Evolutionary conservation across 2,113 vertebrate species (phyloP), one percentile per base, ranked within the genome.

Genomic region (Podilymbus podiceps): DNA sequence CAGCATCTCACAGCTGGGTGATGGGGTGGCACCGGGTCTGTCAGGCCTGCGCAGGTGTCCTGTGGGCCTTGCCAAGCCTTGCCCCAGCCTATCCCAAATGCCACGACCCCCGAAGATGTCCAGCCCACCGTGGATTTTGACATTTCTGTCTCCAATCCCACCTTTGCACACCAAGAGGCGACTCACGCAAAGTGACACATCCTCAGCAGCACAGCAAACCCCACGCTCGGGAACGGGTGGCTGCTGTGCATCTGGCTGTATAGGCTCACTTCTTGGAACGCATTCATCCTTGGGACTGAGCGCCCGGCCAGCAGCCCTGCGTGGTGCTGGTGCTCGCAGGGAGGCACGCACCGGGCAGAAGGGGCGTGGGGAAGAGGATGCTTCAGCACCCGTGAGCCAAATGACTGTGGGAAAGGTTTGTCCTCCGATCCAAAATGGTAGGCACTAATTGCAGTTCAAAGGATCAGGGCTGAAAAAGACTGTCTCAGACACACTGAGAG

Each of bases 21-120:
- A 11, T 2, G 10, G 25, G 49, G 35, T 15, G 24, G 23, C 40
- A 60, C 35, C 3, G 0, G 0, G 0, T 3, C 15, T 44, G 60
- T 56, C n/a, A 33, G 46, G 19, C 47, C 9, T 21, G 17, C 1
- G 2, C 1, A 4, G 33, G 17, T 19, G 30, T 47, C 33, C 73
- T 13, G 18, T 16, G 16, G 66, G 56, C 72, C 47, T 68, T 22
- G 11, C 23, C 5, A 12, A 64, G 38, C 42, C 49, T 63, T 3
- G 0, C 62, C 62, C 50, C 38, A 53, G 60, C 23, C 49, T 24
- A 19, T 14, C 14, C 8, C 16, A 78, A 82, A 52, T 31, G 40
- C 7, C 23, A 3, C 6, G 27, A 47, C 8, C 44, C 25, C n/a
- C 50, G 21, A 0, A 60, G 31, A 47, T 19, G 15, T 6, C 38